phyloP scores from a whole-genome alignment of 2,888 invertebrate species.

The Hemithea aestivaria region DNA sequence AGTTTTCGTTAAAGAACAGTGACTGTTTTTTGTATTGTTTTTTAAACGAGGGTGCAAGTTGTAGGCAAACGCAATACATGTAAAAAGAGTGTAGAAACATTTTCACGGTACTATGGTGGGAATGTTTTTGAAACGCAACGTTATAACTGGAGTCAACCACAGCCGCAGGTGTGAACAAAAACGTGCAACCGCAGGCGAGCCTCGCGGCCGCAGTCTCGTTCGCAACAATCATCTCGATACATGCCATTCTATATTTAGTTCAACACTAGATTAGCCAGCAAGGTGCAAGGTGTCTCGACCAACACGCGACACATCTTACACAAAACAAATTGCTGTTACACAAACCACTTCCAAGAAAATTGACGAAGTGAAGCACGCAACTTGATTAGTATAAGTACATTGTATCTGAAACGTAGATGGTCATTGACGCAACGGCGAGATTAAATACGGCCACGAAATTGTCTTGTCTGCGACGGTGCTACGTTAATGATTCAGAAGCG shows the following conservation, averaged over 20 bases:
- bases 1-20: constrained; percentile 34
- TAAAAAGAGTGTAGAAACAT: constrained; percentile 22
- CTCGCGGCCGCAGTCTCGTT: constrained; percentile 54
- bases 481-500: constrained; percentile 54
- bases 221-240: constrained; percentile 56
- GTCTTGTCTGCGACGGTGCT: constrained; percentile 50
- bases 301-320: constrained; percentile 46
- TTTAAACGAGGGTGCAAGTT: constrained; percentile 18
- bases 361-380: constrained; percentile 35
- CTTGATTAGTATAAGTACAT: constrained; percentile 43
- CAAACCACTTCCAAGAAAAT: constrained; percentile 40
- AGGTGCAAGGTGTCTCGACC: constrained; percentile 50
- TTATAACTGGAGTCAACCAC: constrained; percentile 56
- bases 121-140: constrained; percentile 31
- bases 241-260: constrained; percentile 64
- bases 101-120: constrained; percentile 18
- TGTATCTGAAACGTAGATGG: constrained; percentile 42
- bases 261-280: constrained; percentile 56
- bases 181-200: constrained; percentile 53
- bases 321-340: constrained; percentile 41
- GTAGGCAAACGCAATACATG: constrained; percentile 29
- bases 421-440: constrained; percentile 40
- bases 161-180: constrained; percentile 66
- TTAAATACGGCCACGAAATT: constrained; percentile 53
- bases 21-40: constrained; percentile 28